phyloP scores from a whole-genome alignment of 1,140 invertebrate genomes.

The Penaeus vannamei region DNA sequence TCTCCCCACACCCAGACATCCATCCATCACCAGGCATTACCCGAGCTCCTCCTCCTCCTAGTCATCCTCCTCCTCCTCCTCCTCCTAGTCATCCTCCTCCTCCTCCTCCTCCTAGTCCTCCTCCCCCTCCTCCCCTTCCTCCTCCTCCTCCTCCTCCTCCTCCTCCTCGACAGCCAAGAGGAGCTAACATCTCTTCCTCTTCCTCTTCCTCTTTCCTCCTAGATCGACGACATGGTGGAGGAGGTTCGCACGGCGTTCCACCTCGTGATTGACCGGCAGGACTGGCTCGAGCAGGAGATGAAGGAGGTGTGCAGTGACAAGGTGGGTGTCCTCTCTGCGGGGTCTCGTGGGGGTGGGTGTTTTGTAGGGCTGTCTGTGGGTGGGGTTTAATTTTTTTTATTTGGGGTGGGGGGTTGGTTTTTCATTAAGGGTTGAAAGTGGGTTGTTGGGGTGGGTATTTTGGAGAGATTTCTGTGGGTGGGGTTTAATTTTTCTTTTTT shows the following conservation, averaged over 20 bases:
- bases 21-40: too few species aligned
- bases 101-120: neutral
- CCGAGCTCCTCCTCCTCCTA: neutral
- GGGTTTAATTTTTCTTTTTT: too few species aligned
- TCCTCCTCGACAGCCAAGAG: neutral
- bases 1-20: too few species aligned
- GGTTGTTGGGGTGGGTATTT: too few species aligned
- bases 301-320: constrained; percentile 76
- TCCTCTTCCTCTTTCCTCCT: constrained; percentile 54
- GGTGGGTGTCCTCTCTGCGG: constrained; percentile 70
- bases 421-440: too few species aligned
- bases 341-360: constrained; percentile 71
- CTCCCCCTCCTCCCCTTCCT: neutral
- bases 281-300: constrained; percentile 80
- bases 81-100: too few species aligned
- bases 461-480: too few species aligned
- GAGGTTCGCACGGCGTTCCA: constrained; percentile 77
- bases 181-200: neutral
- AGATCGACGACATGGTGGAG: constrained; percentile 77
- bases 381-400: too few species aligned
- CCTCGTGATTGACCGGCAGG: constrained; percentile 75
- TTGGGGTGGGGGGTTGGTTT: too few species aligned
- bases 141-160: neutral
- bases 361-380: constrained; percentile 34
- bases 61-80: neutral